Evolutionary conservation across 2,113 vertebrate genomes (phyloP).

Genomic region (Malaclemys terrapin): DNA sequence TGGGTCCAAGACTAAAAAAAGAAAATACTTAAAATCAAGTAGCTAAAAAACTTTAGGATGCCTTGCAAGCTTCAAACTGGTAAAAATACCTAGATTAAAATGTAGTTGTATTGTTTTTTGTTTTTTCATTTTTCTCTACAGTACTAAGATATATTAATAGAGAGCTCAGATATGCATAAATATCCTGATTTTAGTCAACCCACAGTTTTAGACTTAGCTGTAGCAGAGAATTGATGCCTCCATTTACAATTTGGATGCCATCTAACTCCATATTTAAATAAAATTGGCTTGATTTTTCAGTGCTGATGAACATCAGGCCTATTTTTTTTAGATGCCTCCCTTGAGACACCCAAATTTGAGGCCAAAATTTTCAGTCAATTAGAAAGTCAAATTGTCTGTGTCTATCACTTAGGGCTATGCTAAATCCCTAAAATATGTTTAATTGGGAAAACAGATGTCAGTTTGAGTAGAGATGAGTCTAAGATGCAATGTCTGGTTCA

Average conservation of each 20-base stretch:
- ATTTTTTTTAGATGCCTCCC: not conserved
- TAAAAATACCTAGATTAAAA: conserved; percentile 46
- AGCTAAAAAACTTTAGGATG: conserved; percentile 41
- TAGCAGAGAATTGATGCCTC: not conserved
- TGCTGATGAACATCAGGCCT: not conserved
- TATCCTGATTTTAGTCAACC: not conserved
- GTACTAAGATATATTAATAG: not conserved
- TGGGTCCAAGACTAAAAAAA: conserved; percentile 42
- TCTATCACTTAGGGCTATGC: not conserved
- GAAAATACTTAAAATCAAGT: conserved; percentile 39
- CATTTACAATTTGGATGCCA: not conserved
- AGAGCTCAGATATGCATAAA: not conserved
- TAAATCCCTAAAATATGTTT: not conserved
- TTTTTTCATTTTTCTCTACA: not conserved
- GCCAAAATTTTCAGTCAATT: not conserved
- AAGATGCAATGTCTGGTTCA: not conserved
- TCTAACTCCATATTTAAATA: not conserved
- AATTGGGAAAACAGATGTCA: not conserved
- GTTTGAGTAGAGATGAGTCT: not conserved
- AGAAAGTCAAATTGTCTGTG: not conserved
- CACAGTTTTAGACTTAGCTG: not conserved
- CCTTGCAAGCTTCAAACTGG: conserved; percentile 13
- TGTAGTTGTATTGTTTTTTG: not conserved
- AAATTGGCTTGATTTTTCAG: not conserved
- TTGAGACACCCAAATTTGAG: not conserved